These are phyloP conservation scores for Ormia ochracea DNA, from an alignment of 2,888 invertebrate species.

Conservation along the genomic window DNA sequence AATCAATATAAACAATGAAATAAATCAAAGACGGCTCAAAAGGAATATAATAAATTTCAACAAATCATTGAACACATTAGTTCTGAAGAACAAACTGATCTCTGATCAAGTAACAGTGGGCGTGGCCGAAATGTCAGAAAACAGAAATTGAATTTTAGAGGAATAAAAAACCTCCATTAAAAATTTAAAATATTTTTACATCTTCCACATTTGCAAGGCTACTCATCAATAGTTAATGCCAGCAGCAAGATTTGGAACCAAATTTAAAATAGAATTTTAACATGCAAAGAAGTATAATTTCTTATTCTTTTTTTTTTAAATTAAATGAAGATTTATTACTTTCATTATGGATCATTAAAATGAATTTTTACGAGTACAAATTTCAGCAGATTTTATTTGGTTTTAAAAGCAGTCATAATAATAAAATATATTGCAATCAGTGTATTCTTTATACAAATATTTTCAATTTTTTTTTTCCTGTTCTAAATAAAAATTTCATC, in stretches of 20 bases:
- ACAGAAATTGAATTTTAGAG: conserved; percentile 15
- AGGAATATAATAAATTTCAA: conserved; percentile 48
- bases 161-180: conserved; percentile 32
- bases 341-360: too few species aligned
- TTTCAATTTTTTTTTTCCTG: too few species aligned
- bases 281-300: too few species aligned
- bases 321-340: too few species aligned
- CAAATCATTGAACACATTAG: conserved; percentile 61
- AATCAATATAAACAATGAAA: conserved; percentile 46
- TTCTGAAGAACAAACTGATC: conserved; percentile 29
- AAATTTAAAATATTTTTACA: neutral
- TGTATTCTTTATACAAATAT: too few species aligned
- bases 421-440: too few species aligned
- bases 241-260: neutral
- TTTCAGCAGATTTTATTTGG: too few species aligned
- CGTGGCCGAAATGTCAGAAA: conserved; percentile 45
- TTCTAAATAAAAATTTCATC: too few species aligned
- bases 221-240: neutral
- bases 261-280: neutral
- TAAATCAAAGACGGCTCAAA: neutral
- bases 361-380: too few species aligned
- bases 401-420: too few species aligned
- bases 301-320: too few species aligned
- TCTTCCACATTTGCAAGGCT: neutral
- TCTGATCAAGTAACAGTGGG: conserved; percentile 2